Base-by-base conservation (phyloP, 1,140 invertebrate genomes). In the Tetramorium parvispinum region DNA sequence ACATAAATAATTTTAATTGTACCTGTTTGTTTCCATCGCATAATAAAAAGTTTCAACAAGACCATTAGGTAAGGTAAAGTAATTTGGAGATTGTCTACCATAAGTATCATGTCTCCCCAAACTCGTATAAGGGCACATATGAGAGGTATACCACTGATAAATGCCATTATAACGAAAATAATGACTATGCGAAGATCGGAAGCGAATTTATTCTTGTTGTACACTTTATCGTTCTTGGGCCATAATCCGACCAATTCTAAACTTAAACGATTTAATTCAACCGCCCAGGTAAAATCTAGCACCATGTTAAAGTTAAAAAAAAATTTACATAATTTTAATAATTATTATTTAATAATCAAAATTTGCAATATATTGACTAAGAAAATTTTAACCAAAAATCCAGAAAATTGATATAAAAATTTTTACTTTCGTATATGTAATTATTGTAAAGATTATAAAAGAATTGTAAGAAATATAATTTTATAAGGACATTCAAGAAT, bases 21-120 rank as follows among this genome's bases (percentile, higher is more conserved):
- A 79, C 76, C 76, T 79, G 76, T 49, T 51, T 27, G 76, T 79
- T 79, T 79, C 27, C 43, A 79, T 1, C 76, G 76, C 76, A 79
- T 66, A 1, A 85, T 13, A 21, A 43, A 32, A 43, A 76, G 73
- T 43, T 85, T 87, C n/a, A 85, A 66, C 4, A 43, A 53, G 27
- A 79, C 59, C 0, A 79, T 13, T 32, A 79, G 11, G 4, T 66
- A 32, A 32, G 76, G 59, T 66, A 79, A 66, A 13, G 76, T 79
- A 51, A 79, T 1, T 66, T 79, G 59, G 2, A 79, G n/a, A 66
- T 79, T 79, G n/a, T 79, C 76, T 66, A 79, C 13, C 76, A 79
- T 51, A 51, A 79, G 76, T 51, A 85, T n/a, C 24, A 85, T 16
- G 57, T 49, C 55, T 5, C 83, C 32, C 37, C 86, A 76, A 11